phyloP scores from a whole-genome alignment of 1,140 invertebrate genomes.

The Euura saliciscinereae region DNA sequence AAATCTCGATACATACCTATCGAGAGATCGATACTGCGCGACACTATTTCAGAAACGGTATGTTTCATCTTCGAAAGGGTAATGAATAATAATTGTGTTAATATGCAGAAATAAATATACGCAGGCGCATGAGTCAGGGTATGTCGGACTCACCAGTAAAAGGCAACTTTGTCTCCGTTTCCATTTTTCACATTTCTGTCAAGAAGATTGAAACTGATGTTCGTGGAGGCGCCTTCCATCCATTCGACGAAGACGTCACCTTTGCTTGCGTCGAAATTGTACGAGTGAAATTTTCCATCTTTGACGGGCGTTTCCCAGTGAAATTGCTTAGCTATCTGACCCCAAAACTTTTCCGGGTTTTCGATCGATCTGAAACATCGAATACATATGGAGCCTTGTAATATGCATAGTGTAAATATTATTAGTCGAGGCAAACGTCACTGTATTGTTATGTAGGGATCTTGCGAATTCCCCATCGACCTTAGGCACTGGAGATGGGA shows the following conservation, averaged over 20 bases:
- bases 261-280: constrained; percentile 90
- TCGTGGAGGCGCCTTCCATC: constrained; percentile 93
- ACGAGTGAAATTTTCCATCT: constrained; percentile 78
- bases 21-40: too few relatives aligned
- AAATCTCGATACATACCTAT: too few relatives aligned
- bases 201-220: constrained; percentile 94
- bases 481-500: too few relatives aligned
- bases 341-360: constrained; percentile 89
- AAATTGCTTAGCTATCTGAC: constrained; percentile 85
- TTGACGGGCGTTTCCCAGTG: constrained; percentile 84
- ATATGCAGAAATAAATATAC: neutral
- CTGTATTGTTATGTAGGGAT: too few relatives aligned
- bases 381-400: neutral
- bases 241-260: constrained; percentile 93
- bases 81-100: neutral
- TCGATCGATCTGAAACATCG: constrained; percentile 70
- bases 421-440: too few relatives aligned
- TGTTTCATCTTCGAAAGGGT: neutral
- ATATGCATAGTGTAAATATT: too few relatives aligned
- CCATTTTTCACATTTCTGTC: constrained; percentile 90
- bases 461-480: too few relatives aligned
- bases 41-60: neutral
- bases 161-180: constrained; percentile 88
- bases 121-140: too few relatives aligned
- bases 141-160: constrained; percentile 82